phyloP scores from a whole-genome alignment of 1,140 invertebrate genomes.

The Monochamus saltuarius region DNA sequence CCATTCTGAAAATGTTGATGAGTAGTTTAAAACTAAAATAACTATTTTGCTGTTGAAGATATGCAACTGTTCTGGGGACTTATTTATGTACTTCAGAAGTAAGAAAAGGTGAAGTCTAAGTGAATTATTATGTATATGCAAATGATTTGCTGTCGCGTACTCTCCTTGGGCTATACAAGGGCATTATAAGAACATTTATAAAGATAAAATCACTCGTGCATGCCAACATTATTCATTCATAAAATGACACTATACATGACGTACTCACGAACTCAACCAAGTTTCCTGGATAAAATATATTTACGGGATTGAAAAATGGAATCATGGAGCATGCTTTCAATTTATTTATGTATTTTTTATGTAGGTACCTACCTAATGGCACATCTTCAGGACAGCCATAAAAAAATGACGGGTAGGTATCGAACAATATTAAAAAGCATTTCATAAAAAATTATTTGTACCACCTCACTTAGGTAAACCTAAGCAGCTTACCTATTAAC shows the following conservation, averaged over 20 bases:
- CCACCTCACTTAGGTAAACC: too few relatives aligned
- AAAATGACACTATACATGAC: conserved; percentile 31
- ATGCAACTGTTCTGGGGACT: too few relatives aligned
- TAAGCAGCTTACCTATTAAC: too few relatives aligned
- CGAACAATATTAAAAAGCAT: too few relatives aligned
- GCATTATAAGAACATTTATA: conserved; percentile 9
- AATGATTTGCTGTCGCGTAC: conserved; percentile 21
- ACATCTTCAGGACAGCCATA: too few relatives aligned
- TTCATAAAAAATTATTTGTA: too few relatives aligned
- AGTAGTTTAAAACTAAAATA: conserved; percentile 7
- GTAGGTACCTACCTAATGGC: too few relatives aligned
- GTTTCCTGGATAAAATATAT: too few relatives aligned
- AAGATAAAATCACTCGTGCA: conserved; percentile 31
- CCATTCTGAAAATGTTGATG: conserved; percentile 31
- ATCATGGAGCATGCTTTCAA: too few relatives aligned
- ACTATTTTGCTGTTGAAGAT: neutral
- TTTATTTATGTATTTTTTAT: too few relatives aligned
- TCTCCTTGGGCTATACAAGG: neutral
- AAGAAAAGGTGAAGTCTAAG: conserved; percentile 17
- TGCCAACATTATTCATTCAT: conserved; percentile 36
- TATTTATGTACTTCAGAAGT: neutral
- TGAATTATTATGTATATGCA: conserved; percentile 33
- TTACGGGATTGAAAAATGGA: too few relatives aligned
- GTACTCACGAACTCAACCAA: neutral
- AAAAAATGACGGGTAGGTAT: too few relatives aligned